Evolutionary conservation across 2,797 vertebrate genomes (phyloP), one percentile per base, ranked within the genome.

Genomic region (Thalassophryne amazonica): DNA sequence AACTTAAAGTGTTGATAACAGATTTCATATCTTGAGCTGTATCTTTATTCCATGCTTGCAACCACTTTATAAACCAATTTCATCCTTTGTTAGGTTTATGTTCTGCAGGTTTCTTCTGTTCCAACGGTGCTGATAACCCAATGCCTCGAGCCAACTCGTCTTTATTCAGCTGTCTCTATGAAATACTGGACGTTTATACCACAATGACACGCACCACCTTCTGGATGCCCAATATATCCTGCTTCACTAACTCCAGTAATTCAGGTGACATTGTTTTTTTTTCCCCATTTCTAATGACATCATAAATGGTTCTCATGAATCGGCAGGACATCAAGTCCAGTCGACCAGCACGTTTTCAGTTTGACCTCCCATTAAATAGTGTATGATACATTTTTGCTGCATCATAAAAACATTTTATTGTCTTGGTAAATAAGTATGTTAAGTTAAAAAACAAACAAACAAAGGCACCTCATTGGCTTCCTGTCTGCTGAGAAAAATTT

Each of bases 81-180:
- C 5, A 54, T 7, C 7, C 1, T 51, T 4, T 64, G 14, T 54
- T 76, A 85, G 93, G 93, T 5, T 80, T 69, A 17, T 97, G 94
- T 50, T 80, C 55, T 49, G 78, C 88, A 6, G 94, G 94, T 3
- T 92, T 91, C 68, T 95, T 91, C 84, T 97, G 94, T 57, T 52
- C 57, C 4, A 59, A 75, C 14, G 90, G 89, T 1, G 49, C 85
- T 16, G 67, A 80, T 32, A 85, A 69, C 5, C 76, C 92, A 7
- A 45, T 61, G 1, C 93, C 93, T 21, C 83, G 30, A 17, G 83
- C 89, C 32, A 80, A 54, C 17, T 19, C 62, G 1, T 64, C 78
- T 51, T 81, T 90, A 9, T 73, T 79, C 4, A 0, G 4, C 0
- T 94, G 94, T 59, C 89, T 92, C 0, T 73, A 53, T 57, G 84